A percentile compares a stretch with the other conserved stretches of the same genome.
These are phyloP conservation scores for Anolis apletophallus DNA, from an alignment of 2,797 vertebrate genomes.

Conservation along the genomic window DNA sequence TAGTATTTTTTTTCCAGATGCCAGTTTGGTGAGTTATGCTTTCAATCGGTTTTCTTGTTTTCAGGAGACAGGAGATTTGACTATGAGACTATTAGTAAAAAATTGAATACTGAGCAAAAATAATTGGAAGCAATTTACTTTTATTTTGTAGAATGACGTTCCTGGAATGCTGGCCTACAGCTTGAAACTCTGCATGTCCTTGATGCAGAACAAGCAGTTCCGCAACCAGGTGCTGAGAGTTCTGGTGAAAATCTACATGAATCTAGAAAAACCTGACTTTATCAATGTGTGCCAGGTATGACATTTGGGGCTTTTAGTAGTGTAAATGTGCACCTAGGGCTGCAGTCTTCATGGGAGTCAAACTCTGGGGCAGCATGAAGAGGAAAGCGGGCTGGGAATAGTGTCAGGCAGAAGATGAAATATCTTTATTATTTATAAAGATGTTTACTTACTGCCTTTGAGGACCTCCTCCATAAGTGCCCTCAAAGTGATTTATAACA, in stretches of 20 bases:
- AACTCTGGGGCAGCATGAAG: neutral
- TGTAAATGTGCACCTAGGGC: too few relatives aligned
- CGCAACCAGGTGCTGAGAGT: slow-evolving; percentile 95
- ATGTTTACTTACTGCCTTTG: too few relatives aligned
- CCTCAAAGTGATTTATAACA: too few relatives aligned
- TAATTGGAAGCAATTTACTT: neutral
- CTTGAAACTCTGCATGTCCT: slow-evolving; percentile 98
- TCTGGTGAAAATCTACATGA: slow-evolving; percentile 99
- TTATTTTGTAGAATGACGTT: slow-evolving; percentile 88
- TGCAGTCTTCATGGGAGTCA: neutral
- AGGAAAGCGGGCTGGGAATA: too few relatives aligned
- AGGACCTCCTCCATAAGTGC: too few relatives aligned
- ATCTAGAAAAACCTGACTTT: slow-evolving; percentile 98
- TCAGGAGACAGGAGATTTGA: neutral
- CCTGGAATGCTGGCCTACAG: slow-evolving; percentile 96
- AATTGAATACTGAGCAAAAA: neutral
- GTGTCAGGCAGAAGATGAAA: neutral
- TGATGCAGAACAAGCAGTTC: slow-evolving; percentile 99
- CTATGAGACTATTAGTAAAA: neutral
- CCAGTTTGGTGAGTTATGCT: neutral
- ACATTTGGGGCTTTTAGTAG: accelerated
- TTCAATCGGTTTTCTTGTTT: neutral
- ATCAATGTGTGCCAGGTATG: slow-evolving; percentile 99
- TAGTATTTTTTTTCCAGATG: neutral
- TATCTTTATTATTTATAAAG: neutral